These are phyloP conservation scores for Sinopyrophorus schimmeli DNA, from an alignment of 2,888 invertebrate species.

Conservation along the genomic window DNA sequence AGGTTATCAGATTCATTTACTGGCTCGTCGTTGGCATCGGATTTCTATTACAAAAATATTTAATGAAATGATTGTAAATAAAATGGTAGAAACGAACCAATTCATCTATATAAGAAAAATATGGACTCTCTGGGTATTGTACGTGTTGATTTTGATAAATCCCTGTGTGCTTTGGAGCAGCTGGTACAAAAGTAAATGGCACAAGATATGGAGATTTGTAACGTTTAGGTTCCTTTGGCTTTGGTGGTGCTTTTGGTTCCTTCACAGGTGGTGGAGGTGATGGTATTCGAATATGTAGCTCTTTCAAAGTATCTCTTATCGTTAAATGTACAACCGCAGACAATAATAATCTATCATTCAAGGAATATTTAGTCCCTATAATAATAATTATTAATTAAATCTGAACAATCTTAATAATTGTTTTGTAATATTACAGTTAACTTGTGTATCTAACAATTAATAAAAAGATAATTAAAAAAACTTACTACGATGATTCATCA, in stretches of 20 bases:
- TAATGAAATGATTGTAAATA: not conserved
- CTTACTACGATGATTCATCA: constrained; percentile 46
- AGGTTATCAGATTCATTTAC: no score
- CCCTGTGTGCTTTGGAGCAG: constrained; percentile 40
- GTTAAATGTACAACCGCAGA: constrained; percentile 51
- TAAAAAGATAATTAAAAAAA: not conserved
- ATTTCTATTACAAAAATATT: not conserved
- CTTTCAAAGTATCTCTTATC: constrained; percentile 48
- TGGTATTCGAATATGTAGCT: constrained; percentile 53
- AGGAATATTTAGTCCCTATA: constrained; percentile 43
- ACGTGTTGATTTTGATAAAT: constrained; percentile 44
- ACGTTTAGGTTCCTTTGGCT: constrained; percentile 18
- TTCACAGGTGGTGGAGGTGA: constrained; percentile 46
- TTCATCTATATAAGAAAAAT: constrained; percentile 46
- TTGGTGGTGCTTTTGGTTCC: constrained; percentile 11
- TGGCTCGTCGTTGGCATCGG: no score
- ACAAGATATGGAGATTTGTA: constrained; percentile 48
- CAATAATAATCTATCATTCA: constrained; percentile 52
- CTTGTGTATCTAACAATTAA: no score
- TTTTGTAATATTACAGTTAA: no score
- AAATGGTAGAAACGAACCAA: constrained; percentile 33
- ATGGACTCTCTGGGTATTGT: constrained; percentile 47
- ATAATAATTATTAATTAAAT: not conserved
- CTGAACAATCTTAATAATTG: not conserved
- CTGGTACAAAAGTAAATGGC: constrained; percentile 39